These are phyloP conservation scores for Notolabrus celidotus DNA, from an alignment of 2,797 vertebrate genomes.

Conservation along the genomic window DNA sequence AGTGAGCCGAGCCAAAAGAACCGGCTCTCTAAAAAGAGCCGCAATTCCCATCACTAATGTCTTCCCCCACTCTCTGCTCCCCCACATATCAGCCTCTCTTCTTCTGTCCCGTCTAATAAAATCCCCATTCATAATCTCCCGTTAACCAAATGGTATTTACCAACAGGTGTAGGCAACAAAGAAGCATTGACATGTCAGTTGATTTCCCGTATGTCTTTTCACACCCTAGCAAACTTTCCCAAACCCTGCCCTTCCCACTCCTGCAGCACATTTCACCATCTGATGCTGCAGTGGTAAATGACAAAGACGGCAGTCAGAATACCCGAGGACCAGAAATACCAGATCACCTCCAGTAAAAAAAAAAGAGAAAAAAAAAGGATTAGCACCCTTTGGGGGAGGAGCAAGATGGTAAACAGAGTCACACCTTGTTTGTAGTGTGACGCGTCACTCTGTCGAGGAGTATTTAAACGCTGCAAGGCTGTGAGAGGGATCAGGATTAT, in stretches of 20 bases:
- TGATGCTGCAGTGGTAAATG: not conserved
- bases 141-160: no score
- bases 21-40: no score
- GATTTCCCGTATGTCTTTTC: not conserved
- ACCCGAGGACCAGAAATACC: conserved; percentile 7
- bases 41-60: no score
- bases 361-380: fast-evolving
- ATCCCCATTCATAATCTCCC: no score
- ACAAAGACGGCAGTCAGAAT: not conserved
- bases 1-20: no score
- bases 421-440: not conserved
- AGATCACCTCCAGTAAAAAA: not conserved
- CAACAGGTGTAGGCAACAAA: no score
- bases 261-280: no score
- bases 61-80: no score
- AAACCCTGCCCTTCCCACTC: not conserved
- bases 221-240: no score
- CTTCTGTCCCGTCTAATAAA: no score
- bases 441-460: not conserved
- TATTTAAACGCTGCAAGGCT: not conserved
- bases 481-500: not conserved
- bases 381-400: not conserved
- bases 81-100: no score
- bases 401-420: fast-evolving
- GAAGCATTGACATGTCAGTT: not conserved